phyloP scores from a whole-genome alignment of 2,797 vertebrate species.

The Sebastes flavidus region DNA sequence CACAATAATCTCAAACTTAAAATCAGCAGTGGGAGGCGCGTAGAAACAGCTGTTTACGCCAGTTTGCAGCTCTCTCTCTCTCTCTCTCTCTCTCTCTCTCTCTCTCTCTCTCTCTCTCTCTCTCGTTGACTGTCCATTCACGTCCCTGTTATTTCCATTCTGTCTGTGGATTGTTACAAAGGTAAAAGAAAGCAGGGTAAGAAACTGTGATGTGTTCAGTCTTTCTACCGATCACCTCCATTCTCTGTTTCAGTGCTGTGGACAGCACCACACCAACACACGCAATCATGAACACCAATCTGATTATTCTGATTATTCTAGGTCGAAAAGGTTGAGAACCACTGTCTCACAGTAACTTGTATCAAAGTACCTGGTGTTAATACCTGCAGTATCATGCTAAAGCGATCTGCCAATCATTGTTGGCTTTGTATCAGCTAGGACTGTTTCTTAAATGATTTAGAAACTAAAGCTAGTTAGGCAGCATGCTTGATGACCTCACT shows the following conservation, averaged over 20 bases:
- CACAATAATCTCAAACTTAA: background rate
- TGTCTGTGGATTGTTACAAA: no score
- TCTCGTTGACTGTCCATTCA: no score
- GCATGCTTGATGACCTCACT: background rate
- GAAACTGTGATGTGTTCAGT: no score
- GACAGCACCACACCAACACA: background rate
- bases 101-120: no score
- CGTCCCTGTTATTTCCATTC: no score
- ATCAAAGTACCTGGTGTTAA: constrained; percentile 17
- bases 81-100: no score
- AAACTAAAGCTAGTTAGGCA: background rate
- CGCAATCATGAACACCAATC: background rate
- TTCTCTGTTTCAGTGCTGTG: no score
- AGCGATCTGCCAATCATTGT: constrained; percentile 5
- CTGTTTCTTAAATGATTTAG: constrained; percentile 1
- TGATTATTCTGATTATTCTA: background rate
- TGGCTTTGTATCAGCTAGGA: background rate
- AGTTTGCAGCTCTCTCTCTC: no score
- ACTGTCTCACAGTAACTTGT: background rate
- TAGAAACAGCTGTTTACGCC: no score
- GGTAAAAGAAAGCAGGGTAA: no score
- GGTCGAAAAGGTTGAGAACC: background rate
- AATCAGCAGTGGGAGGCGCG: background rate
- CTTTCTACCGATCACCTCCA: no score
- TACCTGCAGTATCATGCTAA: background rate